Conservation (phyloP, 2,797 vertebrate species). For the Dermochelys coriacea region DNA sequence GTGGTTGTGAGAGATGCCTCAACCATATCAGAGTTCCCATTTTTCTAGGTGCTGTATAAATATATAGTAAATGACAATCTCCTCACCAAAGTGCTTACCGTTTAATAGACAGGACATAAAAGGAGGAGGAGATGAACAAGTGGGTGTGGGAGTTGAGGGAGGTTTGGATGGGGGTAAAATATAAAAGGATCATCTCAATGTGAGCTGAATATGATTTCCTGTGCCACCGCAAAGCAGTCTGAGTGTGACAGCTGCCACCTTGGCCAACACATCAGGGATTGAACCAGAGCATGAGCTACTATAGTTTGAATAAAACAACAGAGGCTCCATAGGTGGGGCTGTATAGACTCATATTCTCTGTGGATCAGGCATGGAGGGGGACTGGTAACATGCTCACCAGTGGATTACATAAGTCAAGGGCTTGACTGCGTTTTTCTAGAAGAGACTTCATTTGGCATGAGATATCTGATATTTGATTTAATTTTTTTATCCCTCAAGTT, state of each 20-base stretch:
- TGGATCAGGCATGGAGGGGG: background rate
- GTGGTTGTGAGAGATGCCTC: background rate
- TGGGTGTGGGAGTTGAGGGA: too few relatives aligned
- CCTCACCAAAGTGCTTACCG: background rate
- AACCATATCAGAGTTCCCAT: background rate
- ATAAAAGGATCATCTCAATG: background rate
- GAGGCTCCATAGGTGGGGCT: background rate
- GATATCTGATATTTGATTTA: conserved; percentile 37
- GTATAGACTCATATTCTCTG: background rate
- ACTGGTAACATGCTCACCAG: background rate
- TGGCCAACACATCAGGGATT: background rate
- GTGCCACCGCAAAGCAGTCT: background rate
- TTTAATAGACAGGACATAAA: background rate
- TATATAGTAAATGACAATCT: background rate
- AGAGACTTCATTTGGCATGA: conserved; percentile 60
- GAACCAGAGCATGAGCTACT: background rate
- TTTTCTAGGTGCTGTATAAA: background rate
- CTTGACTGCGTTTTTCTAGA: conserved; percentile 50
- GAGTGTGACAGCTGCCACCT: background rate
- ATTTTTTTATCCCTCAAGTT: conserved; percentile 55
- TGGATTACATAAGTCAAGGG: rapidly evolving
- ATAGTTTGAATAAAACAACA: background rate
- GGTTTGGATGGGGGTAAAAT: background rate
- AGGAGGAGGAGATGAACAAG: background rate
- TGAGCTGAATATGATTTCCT: background rate